phyloP scores from a whole-genome alignment of 2,888 invertebrate species.

The Caenorhabditis macrosperma region DNA sequence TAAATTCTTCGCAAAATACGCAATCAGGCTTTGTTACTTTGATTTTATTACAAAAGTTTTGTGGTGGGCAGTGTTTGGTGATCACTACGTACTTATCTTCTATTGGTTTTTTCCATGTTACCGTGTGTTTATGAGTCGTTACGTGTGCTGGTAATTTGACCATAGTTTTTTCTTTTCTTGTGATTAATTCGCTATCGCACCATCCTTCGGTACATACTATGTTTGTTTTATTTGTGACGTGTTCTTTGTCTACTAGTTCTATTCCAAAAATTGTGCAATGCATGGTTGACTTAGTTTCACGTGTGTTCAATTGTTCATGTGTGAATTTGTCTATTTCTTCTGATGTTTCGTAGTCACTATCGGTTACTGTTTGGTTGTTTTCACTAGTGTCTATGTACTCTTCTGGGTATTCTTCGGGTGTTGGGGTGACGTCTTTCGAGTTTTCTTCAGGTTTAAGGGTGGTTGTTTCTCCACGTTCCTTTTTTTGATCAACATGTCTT shows the following conservation, averaged over 20 bases:
- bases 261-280: not conserved
- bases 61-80: not conserved
- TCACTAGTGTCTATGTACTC: too few species aligned
- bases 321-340: too few species aligned
- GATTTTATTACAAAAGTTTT: not conserved
- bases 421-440: too few species aligned
- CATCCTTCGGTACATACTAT: slow-evolving; percentile 10
- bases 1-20: not conserved
- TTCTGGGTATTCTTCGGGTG: too few species aligned
- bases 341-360: too few species aligned
- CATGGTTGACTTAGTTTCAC: too few species aligned
- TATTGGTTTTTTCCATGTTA: not conserved
- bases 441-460: too few species aligned
- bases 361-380: too few species aligned
- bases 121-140: not conserved
- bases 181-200: not conserved
- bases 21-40: not conserved
- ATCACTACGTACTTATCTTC: not conserved
- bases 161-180: not conserved
- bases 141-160: not conserved
- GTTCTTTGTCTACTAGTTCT: not conserved
- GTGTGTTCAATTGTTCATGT: too few species aligned
- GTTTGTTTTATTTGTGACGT: not conserved
- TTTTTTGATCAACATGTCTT: too few species aligned
- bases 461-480: too few species aligned